Evolutionary conservation across 2,797 vertebrate genomes (phyloP), one percentile per base, ranked within the genome.

Genomic region (Macroramphosus scolopax): DNA sequence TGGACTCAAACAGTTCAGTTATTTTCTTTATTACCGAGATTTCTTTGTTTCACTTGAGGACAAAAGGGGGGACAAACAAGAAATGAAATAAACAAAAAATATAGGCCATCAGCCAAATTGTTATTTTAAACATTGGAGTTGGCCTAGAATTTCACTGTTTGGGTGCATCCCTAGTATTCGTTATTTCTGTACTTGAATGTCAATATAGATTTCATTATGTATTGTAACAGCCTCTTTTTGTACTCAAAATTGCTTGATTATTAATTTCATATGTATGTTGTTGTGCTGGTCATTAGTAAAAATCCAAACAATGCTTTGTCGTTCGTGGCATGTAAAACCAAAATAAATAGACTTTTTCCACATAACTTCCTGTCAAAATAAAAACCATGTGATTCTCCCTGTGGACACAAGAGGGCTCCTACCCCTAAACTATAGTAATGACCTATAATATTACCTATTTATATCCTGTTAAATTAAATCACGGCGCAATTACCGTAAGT

Each of bases 321-420:
- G 36, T 60, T 17, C 77, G 69, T 80, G 82, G 68, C 81, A 61
- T 72, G 79, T 81, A 58, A 65, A 40, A 9, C 56, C 66, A 65
- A 67, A 86, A 82, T 81, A 82, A 81, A 65, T n/a, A 68, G 73
- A 48, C 36, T 1, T 63, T 69, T 68, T 61, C 18, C 54, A 54
- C 14, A 37, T 4, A 33, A 43, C 14, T 65, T 66, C 45, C 38
- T 56, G 42, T 54, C 12, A 24, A 17, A 31, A 36, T 22, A 0
- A 1, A 33, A 34, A 47, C 12, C 36, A 3, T 63, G 84, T 42
- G 33, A 26, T 82, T 74, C 77, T 39, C 18, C 3, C 1, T 36
- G 34, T 30, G 1, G 54, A 58, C 85, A 61, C 79, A 5, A 70
- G 83, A 24, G 85, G 83, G 67, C 61, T 17, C 28, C 14, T 49